phyloP scores from a whole-genome alignment of 2,888 invertebrate species.

The Drymonia ruficornis region DNA sequence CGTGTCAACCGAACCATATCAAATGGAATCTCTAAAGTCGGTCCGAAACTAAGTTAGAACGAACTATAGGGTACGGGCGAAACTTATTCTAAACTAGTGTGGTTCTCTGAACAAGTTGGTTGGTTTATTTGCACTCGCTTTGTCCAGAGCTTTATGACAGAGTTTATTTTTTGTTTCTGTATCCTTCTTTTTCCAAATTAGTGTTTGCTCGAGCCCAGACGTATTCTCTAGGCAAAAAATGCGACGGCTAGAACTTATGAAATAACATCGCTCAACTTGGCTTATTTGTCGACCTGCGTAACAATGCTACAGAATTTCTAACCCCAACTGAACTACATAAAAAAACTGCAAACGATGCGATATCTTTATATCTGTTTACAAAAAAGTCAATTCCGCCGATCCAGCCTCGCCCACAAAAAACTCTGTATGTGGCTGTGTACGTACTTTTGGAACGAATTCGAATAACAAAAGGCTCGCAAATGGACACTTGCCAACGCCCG shows the following conservation, averaged over 20 bases:
- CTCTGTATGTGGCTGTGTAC: slow-evolving; percentile 28
- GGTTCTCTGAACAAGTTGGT: slow-evolving; percentile 37
- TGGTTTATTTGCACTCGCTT: slow-evolving; percentile 42
- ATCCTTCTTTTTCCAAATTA: slow-evolving; percentile 22
- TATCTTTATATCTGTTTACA: slow-evolving; percentile 28
- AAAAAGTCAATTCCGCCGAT: slow-evolving; percentile 22
- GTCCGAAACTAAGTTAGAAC: slow-evolving; percentile 35
- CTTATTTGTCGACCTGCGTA: not conserved
- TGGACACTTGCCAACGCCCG: slow-evolving; percentile 63
- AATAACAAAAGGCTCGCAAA: slow-evolving; percentile 60
- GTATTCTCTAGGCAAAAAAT: not conserved
- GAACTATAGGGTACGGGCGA: slow-evolving; percentile 23
- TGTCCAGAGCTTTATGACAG: slow-evolving; percentile 32
- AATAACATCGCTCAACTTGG: too few species aligned
- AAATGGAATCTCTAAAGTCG: slow-evolving; percentile 31
- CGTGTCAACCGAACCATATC: slow-evolving; percentile 23
- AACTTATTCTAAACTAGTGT: slow-evolving; percentile 41
- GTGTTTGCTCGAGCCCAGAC: slow-evolving; percentile 3
- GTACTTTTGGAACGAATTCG: slow-evolving; percentile 51
- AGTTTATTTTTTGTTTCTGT: slow-evolving; percentile 18
- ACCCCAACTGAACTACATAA: slow-evolving; percentile 3
- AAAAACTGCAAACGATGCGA: slow-evolving; percentile 12
- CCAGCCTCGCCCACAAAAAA: slow-evolving; percentile 30
- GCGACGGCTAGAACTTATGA: too few species aligned
- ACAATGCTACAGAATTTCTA: not conserved